Base-by-base conservation (phyloP, 2,797 vertebrate species). In the Halcyon badia region DNA sequence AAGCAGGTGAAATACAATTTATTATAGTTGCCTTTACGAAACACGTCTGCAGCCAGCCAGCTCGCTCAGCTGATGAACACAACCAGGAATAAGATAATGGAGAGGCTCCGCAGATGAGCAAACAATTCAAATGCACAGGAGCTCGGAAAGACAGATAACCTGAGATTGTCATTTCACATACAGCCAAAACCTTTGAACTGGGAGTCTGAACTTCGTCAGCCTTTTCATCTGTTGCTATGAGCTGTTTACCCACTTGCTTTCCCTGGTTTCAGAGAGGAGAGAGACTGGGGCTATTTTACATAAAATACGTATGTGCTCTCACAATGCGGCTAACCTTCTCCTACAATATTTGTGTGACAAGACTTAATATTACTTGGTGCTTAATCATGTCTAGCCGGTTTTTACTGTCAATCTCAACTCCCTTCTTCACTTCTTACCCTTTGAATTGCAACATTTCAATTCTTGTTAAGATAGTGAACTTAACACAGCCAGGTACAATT, bases 341-440 rank as follows among this genome's bases (percentile, higher is more conserved):
- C 65, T 31, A 20, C 66, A 22, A 7, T 68, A 54, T 87, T 28
- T 48, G 51, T 64, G 79, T 66, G 72, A 70, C 88, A 56, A 80
- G 87, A 68, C 72, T 86, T 92, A 80, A 14, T 75, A 83, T 87
- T 91, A 91, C 51, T 65, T 72, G 87, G 80, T 60, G 5, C 93
- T 97, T 96, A 94, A 96, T 96, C 91, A 64, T 10, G 42, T 96
- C 87, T 83, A 79, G 87, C 51, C 93, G 91, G 56, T 91, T 97
- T 97, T 96, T 95, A 90, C 84, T 90, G 87, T 91, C 90, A 97
- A 33, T 85, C 46, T 83, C 72, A 30, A 66, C 21, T 65, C 56
- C 22, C 93, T 94, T 83, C 81, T 87, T 96, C 86, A 60, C 85
- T 87, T 94, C 75, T 80, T 35, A 35, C 31, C 25, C 46, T 72